Evolutionary conservation across 2,888 invertebrate species (phyloP).

Genomic region (Philonicus albiceps): DNA sequence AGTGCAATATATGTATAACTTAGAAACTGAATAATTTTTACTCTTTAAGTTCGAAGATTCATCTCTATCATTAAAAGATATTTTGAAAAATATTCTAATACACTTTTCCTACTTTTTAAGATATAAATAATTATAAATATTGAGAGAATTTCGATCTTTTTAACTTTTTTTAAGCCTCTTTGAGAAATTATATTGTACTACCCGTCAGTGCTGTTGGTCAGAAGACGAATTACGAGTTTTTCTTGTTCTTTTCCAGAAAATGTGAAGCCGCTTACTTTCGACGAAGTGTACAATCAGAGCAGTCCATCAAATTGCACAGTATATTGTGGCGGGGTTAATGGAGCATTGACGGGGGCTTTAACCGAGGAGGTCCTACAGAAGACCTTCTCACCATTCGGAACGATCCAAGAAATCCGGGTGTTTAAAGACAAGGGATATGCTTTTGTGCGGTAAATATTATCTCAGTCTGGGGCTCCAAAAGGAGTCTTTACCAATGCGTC

Average conservation of each 20-base stretch:
- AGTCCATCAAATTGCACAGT: slow-evolving; percentile 99
- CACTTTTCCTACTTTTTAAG: not conserved
- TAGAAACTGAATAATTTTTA: not conserved
- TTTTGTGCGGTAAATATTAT: slow-evolving; percentile 79
- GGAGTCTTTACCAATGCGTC: not conserved
- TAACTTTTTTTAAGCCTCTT: slow-evolving; percentile 27
- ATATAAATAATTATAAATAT: not conserved
- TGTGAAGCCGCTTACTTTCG: slow-evolving; percentile 91
- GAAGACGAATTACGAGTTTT: not conserved
- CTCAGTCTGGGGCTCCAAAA: not conserved
- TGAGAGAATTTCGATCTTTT: not conserved
- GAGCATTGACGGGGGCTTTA: slow-evolving; percentile 80
- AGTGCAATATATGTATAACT: slow-evolving; percentile 5
- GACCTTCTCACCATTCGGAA: slow-evolving; percentile 94
- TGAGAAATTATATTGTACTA: not conserved
- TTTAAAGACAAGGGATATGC: slow-evolving; percentile 99
- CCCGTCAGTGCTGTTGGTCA: slow-evolving; percentile 17
- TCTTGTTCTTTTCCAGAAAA: slow-evolving; percentile 71
- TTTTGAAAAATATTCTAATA: not conserved
- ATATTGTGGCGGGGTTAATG: slow-evolving; percentile 88
- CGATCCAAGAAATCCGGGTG: slow-evolving; percentile 96
- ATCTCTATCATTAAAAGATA: slow-evolving; percentile 14
- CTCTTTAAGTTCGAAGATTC: slow-evolving; percentile 11
- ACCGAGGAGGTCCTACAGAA: slow-evolving; percentile 97
- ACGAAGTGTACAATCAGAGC: slow-evolving; percentile 98